Conservation (phyloP, 1,140 invertebrate genomes). For the Lepeophtheirus salmonis region DNA sequence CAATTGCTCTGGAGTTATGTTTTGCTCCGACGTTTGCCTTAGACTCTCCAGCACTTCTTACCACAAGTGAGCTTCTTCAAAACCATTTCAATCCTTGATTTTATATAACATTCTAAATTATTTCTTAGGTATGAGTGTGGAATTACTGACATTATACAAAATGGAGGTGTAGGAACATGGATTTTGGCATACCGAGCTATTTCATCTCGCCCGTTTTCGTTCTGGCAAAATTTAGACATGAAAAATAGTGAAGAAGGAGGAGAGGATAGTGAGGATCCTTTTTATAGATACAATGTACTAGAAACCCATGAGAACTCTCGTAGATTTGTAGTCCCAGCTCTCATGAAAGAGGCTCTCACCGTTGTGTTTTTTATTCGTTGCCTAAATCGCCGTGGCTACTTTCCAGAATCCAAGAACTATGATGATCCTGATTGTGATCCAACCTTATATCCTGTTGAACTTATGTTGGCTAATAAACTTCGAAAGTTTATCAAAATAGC, state of each 20-base stretch:
- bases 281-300: not conserved
- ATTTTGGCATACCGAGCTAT: not conserved
- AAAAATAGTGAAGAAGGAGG: too few species aligned
- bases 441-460: not conserved
- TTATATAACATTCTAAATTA: not conserved
- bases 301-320: conserved; percentile 5
- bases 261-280: too few species aligned
- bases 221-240: not conserved
- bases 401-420: not conserved
- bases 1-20: not conserved
- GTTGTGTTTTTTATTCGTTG: conserved; percentile 5
- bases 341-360: conserved; percentile 16
- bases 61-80: not conserved
- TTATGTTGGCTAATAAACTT: not conserved
- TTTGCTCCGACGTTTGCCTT: not conserved
- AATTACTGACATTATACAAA: conserved; percentile 1
- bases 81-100: not conserved
- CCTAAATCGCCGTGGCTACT: conserved; percentile 2
- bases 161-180: conserved; percentile 5
- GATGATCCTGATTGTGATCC: not conserved
- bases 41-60: not conserved
- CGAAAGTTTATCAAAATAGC: conserved; percentile 4
- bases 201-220: not conserved
- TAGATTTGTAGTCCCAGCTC: not conserved
- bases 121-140: conserved; percentile 11